Base-by-base conservation (phyloP, 2,797 vertebrate genomes). In the Ptychadena robeensis region DNA sequence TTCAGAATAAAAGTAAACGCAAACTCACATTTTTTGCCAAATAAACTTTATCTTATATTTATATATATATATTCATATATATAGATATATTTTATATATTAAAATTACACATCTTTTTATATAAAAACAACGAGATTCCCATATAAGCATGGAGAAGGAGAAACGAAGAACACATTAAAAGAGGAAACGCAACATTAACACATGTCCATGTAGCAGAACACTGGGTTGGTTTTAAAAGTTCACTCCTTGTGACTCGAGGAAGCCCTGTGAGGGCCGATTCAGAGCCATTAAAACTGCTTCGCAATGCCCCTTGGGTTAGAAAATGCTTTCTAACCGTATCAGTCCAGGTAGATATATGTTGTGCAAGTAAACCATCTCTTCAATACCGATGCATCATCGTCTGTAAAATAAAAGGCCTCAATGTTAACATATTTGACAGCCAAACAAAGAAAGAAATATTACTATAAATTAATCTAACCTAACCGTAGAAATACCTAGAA, bases 31-130 rank as follows among this genome's bases (percentile, higher is more conserved):
- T 85, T n/a, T 85, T 80, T 35, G 64, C 22, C 83, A 85, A 85
- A 85, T 85, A 85, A 85, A 85, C 73, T 85, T 84, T 84, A 73
- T 84, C 70, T 59, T 83, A 83, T 83, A 67, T 79, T 65, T 83
- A 64, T 30, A 48, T 35, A 63, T 44, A 65, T 82, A 57, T 69
- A 40, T 38, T 64, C 70, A 72, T 59, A 67, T 83, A 65, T 82
- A 38, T 68, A 61, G 57, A 61, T 59, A 67, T 65, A 40, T 82
- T 48, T 68, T 83, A 83, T 84, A 85, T 85, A 85, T 85, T 85
- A 85, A 85, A 80, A 80, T 85, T 85, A 80, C 77, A 80, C 78
- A 80, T 83, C 81, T 82, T 69, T 83, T 63, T 82, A 73, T 79
- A 84, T 84, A 80, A 85, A 85, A 85, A 85, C 65, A 84, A 48